phyloP scores from a whole-genome alignment of 2,113 vertebrate species.

The Alexandromys fortis region DNA sequence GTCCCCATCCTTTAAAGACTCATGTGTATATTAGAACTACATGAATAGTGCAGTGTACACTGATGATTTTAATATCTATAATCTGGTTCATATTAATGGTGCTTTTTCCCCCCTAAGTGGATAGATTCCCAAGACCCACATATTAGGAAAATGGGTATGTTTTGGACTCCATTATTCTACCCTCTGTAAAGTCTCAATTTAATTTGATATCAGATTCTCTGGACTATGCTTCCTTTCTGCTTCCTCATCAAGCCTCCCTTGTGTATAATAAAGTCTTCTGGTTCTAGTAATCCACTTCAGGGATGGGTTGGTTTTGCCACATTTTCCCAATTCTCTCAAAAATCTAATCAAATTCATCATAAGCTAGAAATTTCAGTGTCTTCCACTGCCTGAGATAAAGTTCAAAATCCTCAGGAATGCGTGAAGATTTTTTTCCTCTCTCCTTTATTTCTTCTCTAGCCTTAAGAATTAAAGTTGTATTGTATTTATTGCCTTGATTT shows the following conservation, averaged over 20 bases:
- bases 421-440: background rate
- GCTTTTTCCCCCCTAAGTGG: background rate
- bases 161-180: background rate
- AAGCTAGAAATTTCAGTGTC: background rate
- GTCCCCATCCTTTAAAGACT: background rate
- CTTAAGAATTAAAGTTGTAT: background rate
- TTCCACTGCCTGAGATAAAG: slow-evolving; percentile 10
- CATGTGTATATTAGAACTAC: background rate
- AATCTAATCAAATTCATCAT: background rate
- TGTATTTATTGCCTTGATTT: background rate
- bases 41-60: background rate
- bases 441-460: background rate
- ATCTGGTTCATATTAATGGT: background rate
- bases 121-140: background rate
- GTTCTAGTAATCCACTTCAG: background rate
- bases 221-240: background rate
- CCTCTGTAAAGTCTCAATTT: background rate
- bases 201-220: background rate
- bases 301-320: background rate
- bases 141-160: background rate
- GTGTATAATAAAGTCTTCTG: background rate
- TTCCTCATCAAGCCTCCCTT: background rate
- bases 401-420: slow-evolving; percentile 6
- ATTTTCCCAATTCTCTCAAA: background rate
- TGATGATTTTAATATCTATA: background rate